Evolutionary conservation across 2,888 invertebrate genomes (phyloP).

Genomic region (Eurois occulta): DNA sequence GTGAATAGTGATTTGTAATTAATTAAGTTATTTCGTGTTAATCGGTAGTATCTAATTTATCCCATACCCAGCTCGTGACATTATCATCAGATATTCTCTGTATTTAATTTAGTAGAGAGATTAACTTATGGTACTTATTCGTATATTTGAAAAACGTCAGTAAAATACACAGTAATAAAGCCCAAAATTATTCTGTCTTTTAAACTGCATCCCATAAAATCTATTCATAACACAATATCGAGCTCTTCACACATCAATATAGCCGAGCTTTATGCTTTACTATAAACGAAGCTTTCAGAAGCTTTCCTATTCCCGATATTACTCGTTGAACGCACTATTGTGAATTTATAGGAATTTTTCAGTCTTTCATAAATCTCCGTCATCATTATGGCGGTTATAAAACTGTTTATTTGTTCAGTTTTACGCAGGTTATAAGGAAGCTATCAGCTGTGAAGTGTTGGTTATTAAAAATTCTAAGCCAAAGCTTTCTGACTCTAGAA

Average conservation of each 20-base stretch:
- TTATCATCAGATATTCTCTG: neutral
- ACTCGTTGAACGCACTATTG: constrained; percentile 19
- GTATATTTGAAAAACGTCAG: neutral
- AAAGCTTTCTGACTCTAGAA: neutral
- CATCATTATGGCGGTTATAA: constrained; percentile 4
- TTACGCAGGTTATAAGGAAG: neutral
- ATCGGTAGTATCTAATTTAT: too few relatives aligned
- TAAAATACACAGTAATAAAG: neutral
- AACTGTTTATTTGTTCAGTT: constrained; percentile 11
- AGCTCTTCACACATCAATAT: neutral
- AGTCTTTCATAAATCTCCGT: constrained; percentile 10
- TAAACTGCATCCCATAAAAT: constrained; percentile 17
- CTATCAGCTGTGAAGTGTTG: too few relatives aligned
- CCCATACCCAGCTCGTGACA: too few relatives aligned
- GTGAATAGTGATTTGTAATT: too few relatives aligned
- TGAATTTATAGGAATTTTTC: constrained; percentile 33
- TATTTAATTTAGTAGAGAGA: neutral
- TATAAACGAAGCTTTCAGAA: constrained; percentile 5
- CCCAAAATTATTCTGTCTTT: too few relatives aligned
- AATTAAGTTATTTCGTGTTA: too few relatives aligned
- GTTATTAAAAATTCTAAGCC: neutral
- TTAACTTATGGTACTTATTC: too few relatives aligned
- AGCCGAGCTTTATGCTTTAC: constrained; percentile 19
- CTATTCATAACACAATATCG: neutral
- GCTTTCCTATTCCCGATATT: neutral